A percentile compares a stretch with the other conserved stretches of the same genome.
Evolutionary conservation across 2,888 invertebrate genomes (phyloP).

Genomic region (Drosophila formosana): DNA sequence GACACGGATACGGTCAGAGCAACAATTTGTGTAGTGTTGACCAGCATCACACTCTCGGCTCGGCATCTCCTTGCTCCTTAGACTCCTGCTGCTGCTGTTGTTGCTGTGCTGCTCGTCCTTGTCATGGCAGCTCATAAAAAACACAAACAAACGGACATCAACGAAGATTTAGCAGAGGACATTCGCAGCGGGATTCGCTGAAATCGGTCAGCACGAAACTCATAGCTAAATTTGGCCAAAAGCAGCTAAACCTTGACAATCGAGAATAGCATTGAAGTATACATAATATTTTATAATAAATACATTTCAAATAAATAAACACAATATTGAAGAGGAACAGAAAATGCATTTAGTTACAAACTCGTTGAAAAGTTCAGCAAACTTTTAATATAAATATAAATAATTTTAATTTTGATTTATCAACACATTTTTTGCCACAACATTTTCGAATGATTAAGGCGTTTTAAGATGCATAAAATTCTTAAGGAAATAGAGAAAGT

Average conservation of each 20-base stretch:
- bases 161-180: conserved; percentile 40
- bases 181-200: not conserved
- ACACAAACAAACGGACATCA: conserved; percentile 68
- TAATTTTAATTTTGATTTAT: no score
- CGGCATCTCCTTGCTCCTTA: not conserved
- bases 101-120: not conserved
- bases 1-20: conserved; percentile 70
- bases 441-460: no score
- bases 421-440: no score
- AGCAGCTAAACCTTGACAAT: conserved; percentile 12
- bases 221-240: conserved; percentile 9
- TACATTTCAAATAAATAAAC: no score
- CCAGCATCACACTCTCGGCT: conserved; percentile 44
- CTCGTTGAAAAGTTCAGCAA: no score
- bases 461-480: no score
- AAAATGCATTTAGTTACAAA: no score
- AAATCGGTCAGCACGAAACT: not conserved
- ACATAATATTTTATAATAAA: no score
- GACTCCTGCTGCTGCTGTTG: not conserved
- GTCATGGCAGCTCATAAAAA: conserved; percentile 72
- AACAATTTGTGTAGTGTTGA: conserved; percentile 77
- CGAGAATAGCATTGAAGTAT: no score
- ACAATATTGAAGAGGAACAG: no score
- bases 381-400: no score
- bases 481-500: no score